Evolutionary conservation across 2,888 invertebrate genomes (phyloP).

Genomic region (Meteorus cinctellus): DNA sequence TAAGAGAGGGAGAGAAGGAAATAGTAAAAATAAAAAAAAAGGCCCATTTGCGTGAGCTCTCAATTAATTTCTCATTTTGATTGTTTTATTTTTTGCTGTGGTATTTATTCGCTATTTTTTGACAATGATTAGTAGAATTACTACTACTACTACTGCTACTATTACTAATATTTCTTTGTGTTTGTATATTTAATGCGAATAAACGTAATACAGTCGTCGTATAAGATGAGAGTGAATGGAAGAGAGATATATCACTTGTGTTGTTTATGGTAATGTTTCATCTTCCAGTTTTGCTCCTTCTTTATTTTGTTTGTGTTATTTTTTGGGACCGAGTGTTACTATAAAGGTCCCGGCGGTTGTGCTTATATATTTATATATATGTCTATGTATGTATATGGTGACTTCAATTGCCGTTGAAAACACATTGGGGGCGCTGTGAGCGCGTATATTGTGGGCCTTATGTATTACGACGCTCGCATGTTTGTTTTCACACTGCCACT

Average conservation of each 20-base stretch:
- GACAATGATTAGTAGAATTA: neutral
- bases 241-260: slow-evolving; percentile 19
- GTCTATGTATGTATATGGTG: neutral
- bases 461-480: neutral
- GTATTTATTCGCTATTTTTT: slow-evolving; percentile 14
- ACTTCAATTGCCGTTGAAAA: neutral
- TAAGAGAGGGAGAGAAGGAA: neutral
- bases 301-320: neutral
- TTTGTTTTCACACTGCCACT: neutral
- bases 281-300: neutral
- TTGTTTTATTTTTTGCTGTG: slow-evolving; percentile 19
- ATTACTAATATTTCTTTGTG: slow-evolving; percentile 8
- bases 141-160: neutral
- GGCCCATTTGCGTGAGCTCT: slow-evolving; percentile 24
- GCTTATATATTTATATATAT: no score
- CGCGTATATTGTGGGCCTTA: neutral
- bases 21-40: slow-evolving; percentile 13
- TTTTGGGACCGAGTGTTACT: neutral
- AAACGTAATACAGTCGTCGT: slow-evolving; percentile 29
- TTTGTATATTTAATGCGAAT: slow-evolving; percentile 16
- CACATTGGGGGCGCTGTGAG: neutral
- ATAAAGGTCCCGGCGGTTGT: neutral
- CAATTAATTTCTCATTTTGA: slow-evolving; percentile 42
- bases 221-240: slow-evolving; percentile 18
- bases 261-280: neutral